Conservation (phyloP, 2,888 invertebrate genomes). For the Anoncus sp. region DNA sequence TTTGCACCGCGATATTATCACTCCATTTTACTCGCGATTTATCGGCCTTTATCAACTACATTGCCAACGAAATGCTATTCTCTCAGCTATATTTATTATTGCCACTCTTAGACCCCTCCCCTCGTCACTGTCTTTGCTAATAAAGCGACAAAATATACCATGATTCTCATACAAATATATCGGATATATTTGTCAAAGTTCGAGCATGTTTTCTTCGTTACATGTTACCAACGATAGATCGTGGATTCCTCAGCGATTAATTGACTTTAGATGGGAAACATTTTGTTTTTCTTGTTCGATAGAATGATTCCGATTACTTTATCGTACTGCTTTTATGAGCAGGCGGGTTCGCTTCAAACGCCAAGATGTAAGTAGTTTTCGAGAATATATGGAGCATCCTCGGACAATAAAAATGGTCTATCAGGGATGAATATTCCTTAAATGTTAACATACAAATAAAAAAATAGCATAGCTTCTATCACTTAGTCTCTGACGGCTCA, state of each 20-base stretch:
- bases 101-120: conserved; percentile 14
- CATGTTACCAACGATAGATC: neutral
- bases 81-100: conserved; percentile 40
- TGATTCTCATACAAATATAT: conserved; percentile 31
- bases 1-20: conserved; percentile 80
- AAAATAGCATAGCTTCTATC: neutral
- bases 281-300: no score
- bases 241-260: neutral
- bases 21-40: conserved; percentile 81
- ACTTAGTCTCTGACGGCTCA: neutral
- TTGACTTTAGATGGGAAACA: neutral
- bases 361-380: no score
- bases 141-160: conserved; percentile 23
- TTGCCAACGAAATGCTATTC: conserved; percentile 69
- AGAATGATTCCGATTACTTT: no score
- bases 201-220: neutral
- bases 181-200: conserved; percentile 3
- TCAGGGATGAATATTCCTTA: neutral
- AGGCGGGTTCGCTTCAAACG: no score
- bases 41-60: conserved; percentile 81
- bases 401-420: neutral
- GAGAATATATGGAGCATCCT: no score
- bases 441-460: no score
- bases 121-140: conserved; percentile 16
- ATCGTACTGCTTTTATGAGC: no score